phyloP scores from a whole-genome alignment of 2,113 vertebrate species.

The Channa argus region DNA sequence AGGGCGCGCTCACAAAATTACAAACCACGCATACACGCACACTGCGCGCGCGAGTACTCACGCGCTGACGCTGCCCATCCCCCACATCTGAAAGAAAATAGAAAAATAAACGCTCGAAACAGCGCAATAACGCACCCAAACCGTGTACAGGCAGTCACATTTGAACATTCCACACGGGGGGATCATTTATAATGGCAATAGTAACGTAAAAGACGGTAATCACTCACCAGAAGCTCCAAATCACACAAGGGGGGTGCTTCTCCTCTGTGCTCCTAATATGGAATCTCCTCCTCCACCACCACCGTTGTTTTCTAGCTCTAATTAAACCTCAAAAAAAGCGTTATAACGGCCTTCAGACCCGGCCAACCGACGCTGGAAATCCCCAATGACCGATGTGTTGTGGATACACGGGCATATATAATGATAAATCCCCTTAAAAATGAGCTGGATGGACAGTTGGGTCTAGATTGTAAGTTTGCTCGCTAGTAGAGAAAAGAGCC shows the following conservation, averaged over 20 bases:
- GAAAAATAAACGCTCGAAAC: conserved; percentile 65
- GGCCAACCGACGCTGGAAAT: conserved; percentile 67
- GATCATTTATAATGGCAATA: conserved; percentile 58
- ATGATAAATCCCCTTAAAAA: conserved; percentile 73
- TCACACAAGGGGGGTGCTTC: conserved; percentile 82
- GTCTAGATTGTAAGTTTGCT: conserved; percentile 89
- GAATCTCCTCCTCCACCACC: conserved; percentile 84
- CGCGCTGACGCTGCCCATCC: conserved; percentile 81
- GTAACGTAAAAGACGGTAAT: conserved; percentile 44
- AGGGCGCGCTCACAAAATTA: conserved; percentile 65
- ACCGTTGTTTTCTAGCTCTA: conserved; percentile 76
- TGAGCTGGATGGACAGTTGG: conserved; percentile 85
- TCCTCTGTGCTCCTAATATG: conserved; percentile 83
- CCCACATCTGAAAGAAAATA: conserved; percentile 73
- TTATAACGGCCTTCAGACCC: conserved; percentile 75
- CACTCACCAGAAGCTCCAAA: conserved; percentile 82
- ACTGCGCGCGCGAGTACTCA: conserved; percentile 57
- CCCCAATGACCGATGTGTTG: conserved; percentile 76
- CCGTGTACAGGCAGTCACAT: background rate
- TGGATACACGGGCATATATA: conserved; percentile 58
- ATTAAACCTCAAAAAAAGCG: conserved; percentile 74
- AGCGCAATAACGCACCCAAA: conserved; percentile 44
- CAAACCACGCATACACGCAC: conserved; percentile 61
- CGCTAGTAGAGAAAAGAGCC: conserved; percentile 93
- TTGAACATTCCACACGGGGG: background rate